Percentiles rank a stretch among this genome's conserved stretches.
Conservation (phyloP, 2,888 invertebrate species). For the Volucella inanis region DNA sequence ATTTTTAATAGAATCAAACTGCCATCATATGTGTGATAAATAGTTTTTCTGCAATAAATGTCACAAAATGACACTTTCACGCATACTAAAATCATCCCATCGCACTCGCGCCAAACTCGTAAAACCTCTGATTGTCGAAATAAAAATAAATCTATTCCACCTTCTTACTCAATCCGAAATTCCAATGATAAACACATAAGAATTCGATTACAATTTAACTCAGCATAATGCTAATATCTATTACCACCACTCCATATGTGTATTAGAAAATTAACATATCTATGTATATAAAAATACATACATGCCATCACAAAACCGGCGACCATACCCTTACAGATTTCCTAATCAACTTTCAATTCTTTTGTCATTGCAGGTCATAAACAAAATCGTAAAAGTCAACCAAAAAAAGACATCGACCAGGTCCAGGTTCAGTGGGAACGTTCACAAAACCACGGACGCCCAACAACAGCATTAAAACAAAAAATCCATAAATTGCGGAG, state of each 20-base stretch:
- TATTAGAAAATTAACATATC: slow-evolving; percentile 6
- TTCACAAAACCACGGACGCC: slow-evolving; percentile 42
- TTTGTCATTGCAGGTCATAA: slow-evolving; percentile 74
- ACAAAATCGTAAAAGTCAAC: slow-evolving; percentile 71
- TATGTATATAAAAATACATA: slow-evolving; percentile 26
- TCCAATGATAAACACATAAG: slow-evolving; percentile 10
- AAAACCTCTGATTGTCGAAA: slow-evolving; percentile 23
- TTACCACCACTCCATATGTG: slow-evolving; percentile 37
- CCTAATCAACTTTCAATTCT: slow-evolving; percentile 71
- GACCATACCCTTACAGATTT: slow-evolving; percentile 10
- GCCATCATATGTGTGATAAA: slow-evolving; percentile 23
- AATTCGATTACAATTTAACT: slow-evolving; percentile 51
- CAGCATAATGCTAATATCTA: slow-evolving; percentile 50
- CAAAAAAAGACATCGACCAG: slow-evolving; percentile 40
- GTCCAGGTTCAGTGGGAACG: slow-evolving; percentile 2
- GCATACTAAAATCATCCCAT: slow-evolving; percentile 21
- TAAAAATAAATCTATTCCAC: slow-evolving; percentile 32
- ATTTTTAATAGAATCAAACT: not conserved
- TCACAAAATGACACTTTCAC: slow-evolving; percentile 38
- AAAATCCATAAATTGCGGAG: slow-evolving; percentile 66
- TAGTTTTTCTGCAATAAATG: slow-evolving; percentile 37
- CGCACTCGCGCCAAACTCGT: not conserved
- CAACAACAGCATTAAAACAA: slow-evolving; percentile 31
- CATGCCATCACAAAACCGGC: slow-evolving; percentile 4
- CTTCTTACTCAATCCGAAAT: not conserved